Percentiles rank a stretch among this genome's conserved stretches.
Evolutionary conservation across 1,140 invertebrate genomes (phyloP).

Genomic region (Drosophila kanapiae): DNA sequence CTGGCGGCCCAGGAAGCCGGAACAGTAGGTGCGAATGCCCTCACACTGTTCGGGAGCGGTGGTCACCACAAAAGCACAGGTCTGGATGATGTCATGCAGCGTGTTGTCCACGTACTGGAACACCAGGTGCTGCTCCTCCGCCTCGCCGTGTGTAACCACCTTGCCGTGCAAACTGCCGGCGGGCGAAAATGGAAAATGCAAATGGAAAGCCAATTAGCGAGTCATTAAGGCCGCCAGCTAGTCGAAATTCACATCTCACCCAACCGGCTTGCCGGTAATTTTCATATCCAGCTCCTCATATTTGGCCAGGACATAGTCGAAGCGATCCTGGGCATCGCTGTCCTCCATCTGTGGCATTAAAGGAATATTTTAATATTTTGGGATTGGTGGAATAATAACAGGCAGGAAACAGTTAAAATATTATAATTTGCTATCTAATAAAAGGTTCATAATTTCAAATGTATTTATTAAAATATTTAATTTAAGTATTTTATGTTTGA

Average conservation of each 20-base stretch:
- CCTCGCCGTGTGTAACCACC: constrained; percentile 55
- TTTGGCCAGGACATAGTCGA: constrained; percentile 66
- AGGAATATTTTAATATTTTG: neutral
- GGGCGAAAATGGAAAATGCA: constrained; percentile 1
- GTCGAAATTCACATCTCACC: constrained; percentile 44
- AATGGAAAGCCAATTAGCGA: constrained; percentile 26
- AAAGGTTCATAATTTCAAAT: too few relatives aligned
- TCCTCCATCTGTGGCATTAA: constrained; percentile 57
- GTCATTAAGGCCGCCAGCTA: neutral
- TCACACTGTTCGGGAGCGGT: constrained; percentile 59
- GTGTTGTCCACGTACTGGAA: constrained; percentile 81
- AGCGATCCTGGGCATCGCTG: constrained; percentile 50
- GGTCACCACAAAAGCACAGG: constrained; percentile 72
- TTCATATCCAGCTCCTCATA: constrained; percentile 73
- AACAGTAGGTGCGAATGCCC: constrained; percentile 67
- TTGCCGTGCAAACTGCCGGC: constrained; percentile 71
- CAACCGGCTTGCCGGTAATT: constrained; percentile 66
- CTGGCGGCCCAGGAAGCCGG: constrained; percentile 64
- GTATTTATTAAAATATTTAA: too few relatives aligned
- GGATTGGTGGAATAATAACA: neutral
- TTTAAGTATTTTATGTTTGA: too few relatives aligned
- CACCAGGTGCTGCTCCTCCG: constrained; percentile 69
- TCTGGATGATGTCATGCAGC: constrained; percentile 73
- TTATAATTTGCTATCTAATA: too few relatives aligned
- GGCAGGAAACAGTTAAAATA: too few relatives aligned